phyloP scores from a whole-genome alignment of 2,113 vertebrate genomes.

The Tonatia bakeri region DNA sequence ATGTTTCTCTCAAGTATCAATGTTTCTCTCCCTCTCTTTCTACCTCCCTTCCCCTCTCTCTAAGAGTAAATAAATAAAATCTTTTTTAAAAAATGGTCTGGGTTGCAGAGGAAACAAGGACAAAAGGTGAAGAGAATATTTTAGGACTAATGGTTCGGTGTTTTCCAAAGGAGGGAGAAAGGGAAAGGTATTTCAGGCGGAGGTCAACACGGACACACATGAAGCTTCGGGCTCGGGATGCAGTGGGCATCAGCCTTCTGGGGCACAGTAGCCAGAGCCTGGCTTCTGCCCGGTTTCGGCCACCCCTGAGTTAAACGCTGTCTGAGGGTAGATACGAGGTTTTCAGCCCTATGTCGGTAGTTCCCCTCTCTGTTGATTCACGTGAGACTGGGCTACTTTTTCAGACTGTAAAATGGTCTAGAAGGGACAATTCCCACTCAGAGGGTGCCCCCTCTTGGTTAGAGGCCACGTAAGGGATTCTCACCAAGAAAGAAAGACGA shows the following conservation, averaged over 20 bases:
- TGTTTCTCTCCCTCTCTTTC: too few relatives aligned
- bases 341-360: not conserved
- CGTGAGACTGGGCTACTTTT: not conserved
- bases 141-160: not conserved
- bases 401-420: not conserved
- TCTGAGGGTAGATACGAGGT: not conserved
- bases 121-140: not conserved
- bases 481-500: not conserved
- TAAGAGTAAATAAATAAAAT: too few relatives aligned
- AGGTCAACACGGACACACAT: not conserved
- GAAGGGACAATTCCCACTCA: not conserved
- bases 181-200: not conserved
- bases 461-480: not conserved
- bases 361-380: not conserved
- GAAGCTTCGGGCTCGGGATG: not conserved
- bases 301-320: not conserved
- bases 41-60: too few relatives aligned
- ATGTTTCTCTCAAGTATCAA: too few relatives aligned
- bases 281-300: not conserved
- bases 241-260: not conserved
- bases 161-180: not conserved
- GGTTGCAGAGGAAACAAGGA: not conserved
- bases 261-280: not conserved
- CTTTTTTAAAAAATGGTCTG: not conserved
- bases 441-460: slow-evolving; percentile 42